Evolutionary conservation across 2,113 vertebrate genomes (phyloP), one percentile per base, ranked within the genome.

Genomic region (Neolamprologus fasciatus): DNA sequence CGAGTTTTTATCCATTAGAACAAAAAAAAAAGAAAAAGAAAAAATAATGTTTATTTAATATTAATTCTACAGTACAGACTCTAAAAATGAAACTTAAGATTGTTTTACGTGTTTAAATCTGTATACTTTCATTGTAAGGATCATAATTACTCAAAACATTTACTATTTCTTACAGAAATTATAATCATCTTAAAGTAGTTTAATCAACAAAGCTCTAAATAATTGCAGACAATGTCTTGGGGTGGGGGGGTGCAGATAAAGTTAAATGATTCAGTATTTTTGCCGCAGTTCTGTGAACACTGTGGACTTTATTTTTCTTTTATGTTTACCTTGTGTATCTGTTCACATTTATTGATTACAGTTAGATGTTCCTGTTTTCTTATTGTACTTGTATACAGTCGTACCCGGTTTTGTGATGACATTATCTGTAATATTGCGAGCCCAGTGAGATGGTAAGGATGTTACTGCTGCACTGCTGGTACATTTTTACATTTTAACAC

Each of bases 401-500:
- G 26, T 78, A 91, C 88, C 92, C 96, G 95, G 97, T 96, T 95
- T 96, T 97, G 97, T 98, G 97, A 97, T 97, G 97, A 97, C 89
- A 89, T 92, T 79, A 95, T 98, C 96, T 97, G 95, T 96, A 95
- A 14, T 98, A 97, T 97, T 97, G 96, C 96, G 97, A 96, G 86
- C 87, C 97, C 96, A 93, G 95, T 96, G 96, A 96, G 96, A 97
- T 97, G 97, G 96, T 97, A 96, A 96, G 96, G 96, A 97, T 97
- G 96, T 97, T 97, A 96, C 97, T 97, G 97, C 98, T 97, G 96
- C 97, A 96, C 98, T 97, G 97, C 97, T 97, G 97, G 96, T 97
- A 96, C 96, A 93, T 96, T 96, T 82, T 94, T 95, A 96, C 95
- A 94, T 96, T 96, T 94, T 94, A 97, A 96, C 96, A 95, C 95